These are phyloP conservation scores for Sebastes taczanowskii DNA, from an alignment of 2,797 vertebrate species.

Conservation along the genomic window DNA sequence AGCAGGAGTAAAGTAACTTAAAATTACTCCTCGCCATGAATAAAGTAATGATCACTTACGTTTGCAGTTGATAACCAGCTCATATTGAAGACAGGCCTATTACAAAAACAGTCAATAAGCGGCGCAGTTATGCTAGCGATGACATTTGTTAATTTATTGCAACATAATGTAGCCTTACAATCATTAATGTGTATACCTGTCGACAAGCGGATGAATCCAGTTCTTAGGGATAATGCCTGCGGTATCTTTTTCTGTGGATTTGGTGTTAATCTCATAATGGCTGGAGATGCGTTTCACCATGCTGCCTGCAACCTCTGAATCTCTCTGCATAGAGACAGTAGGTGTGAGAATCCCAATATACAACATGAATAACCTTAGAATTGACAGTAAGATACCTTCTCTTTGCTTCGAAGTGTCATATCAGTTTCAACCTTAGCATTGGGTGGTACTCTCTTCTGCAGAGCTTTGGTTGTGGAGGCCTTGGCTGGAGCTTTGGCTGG, in stretches of 20 bases:
- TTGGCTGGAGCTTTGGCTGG: conserved; percentile 30
- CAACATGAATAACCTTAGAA: neutral
- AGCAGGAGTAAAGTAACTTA: neutral
- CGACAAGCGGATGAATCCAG: conserved; percentile 29
- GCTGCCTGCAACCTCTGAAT: conserved; percentile 51
- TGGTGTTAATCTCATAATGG: conserved; percentile 59
- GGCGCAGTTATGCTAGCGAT: neutral
- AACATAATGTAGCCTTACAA: neutral
- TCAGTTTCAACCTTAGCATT: conserved; percentile 10
- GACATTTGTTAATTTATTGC: neutral
- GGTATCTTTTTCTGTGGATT: conserved; percentile 21
- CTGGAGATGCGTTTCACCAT: conserved; percentile 81
- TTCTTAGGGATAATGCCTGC: neutral
- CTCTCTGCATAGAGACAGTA: conserved; percentile 52
- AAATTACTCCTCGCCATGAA: neutral
- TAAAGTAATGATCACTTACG: conserved; percentile 60
- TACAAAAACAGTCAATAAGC: conserved; percentile 6
- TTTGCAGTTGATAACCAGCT: conserved; percentile 49
- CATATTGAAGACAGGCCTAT: conserved; percentile 63
- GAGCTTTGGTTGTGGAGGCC: conserved; percentile 29
- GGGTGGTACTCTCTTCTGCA: conserved; percentile 10
- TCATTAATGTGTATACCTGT: conserved; percentile 55
- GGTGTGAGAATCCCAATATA: neutral
- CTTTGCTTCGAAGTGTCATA: conserved; percentile 35
- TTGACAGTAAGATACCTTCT: conserved; percentile 59